A percentile compares a stretch with the other conserved stretches of the same genome.
These are phyloP conservation scores for Phenacoccus solenopsis DNA, from an alignment of 1,140 invertebrate genomes.

Conservation along the genomic window DNA sequence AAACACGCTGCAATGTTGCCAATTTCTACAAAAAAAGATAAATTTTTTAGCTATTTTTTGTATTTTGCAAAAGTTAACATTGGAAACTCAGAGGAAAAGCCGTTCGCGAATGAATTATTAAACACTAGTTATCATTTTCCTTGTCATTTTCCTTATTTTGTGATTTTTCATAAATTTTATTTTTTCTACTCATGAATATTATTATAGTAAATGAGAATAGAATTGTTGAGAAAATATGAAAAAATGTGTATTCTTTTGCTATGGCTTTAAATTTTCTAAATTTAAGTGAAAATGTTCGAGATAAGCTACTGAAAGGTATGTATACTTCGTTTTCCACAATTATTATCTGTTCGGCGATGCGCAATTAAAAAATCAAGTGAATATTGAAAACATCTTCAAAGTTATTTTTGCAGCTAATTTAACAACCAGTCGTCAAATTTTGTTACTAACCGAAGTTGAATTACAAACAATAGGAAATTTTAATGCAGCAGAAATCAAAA, in stretches of 20 bases:
- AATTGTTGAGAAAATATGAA: no score
- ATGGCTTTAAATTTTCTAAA: neutral
- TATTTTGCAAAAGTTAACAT: no score
- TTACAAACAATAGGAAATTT: neutral
- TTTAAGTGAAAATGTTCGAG: neutral
- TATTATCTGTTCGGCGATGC: neutral
- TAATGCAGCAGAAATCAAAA: neutral
- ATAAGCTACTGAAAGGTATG: neutral
- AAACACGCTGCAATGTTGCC: no score
- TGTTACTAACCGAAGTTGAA: neutral
- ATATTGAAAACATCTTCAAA: neutral
- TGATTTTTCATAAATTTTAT: no score
- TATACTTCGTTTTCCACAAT: neutral
- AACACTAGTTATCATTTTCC: no score
- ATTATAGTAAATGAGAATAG: no score
- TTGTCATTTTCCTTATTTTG: no score
- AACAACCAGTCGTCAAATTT: neutral
- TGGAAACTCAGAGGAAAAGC: no score
- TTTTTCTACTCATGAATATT: no score
- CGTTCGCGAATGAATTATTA: no score
- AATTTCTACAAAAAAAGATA: no score
- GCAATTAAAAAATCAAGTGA: neutral
- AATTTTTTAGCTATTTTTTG: no score
- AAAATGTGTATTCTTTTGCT: neutral
- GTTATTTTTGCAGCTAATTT: neutral